Evolutionary conservation across 2,113 vertebrate species (phyloP).

Genomic region (Callipepla squamata): DNA sequence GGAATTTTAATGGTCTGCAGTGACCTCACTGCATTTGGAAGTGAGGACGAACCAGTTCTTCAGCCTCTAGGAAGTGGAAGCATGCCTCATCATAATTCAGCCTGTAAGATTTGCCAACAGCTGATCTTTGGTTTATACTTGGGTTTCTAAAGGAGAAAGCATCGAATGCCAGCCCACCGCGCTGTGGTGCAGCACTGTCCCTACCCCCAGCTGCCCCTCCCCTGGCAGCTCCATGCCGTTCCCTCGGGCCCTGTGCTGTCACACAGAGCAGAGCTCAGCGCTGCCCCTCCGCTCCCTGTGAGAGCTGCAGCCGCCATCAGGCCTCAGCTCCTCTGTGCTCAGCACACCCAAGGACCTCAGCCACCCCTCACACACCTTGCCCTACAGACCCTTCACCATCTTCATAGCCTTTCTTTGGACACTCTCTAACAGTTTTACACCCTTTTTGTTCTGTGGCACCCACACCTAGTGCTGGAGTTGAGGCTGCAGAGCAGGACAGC

Average conservation of each 20-base stretch:
- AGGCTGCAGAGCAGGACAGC: too few species aligned
- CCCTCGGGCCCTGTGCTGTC: background rate
- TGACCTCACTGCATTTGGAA: background rate
- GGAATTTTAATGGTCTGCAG: background rate
- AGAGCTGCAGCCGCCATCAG: background rate
- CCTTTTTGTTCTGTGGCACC: too few species aligned
- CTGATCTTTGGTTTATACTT: background rate
- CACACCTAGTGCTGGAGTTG: too few species aligned
- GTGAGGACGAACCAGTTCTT: background rate
- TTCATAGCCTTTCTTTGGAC: too few species aligned
- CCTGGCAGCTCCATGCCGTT: background rate
- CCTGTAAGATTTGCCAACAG: background rate
- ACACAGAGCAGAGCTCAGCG: background rate
- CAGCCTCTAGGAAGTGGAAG: background rate
- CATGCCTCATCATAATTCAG: background rate
- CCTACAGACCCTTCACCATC: background rate
- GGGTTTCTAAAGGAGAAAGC: background rate
- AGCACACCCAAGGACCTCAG: background rate
- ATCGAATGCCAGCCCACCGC: background rate
- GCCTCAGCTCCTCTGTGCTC: background rate
- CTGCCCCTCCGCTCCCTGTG: background rate
- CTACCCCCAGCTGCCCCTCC: background rate
- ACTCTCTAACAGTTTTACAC: too few species aligned
- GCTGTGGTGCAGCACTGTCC: background rate
- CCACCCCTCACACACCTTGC: background rate